These are phyloP conservation scores for Planiliza haematocheilus DNA, from an alignment of 2,113 vertebrate species.

Conservation along the genomic window DNA sequence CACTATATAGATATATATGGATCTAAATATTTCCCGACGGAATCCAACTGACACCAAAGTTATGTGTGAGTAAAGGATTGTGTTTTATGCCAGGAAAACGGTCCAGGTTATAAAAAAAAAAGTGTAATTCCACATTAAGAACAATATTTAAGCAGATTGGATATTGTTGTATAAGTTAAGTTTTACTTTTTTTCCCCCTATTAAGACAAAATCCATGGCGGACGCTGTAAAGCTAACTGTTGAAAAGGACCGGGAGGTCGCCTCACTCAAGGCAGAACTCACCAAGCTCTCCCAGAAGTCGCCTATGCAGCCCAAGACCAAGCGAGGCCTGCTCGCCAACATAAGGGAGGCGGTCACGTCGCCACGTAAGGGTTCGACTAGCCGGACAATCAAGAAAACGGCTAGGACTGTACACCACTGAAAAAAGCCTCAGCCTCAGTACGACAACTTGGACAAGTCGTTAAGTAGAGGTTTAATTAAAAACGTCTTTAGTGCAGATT, in stretches of 20 bases:
- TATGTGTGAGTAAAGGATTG: too few relatives aligned
- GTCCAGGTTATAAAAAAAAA: too few relatives aligned
- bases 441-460: too few relatives aligned
- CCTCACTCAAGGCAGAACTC: conserved; percentile 78
- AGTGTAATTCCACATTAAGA: too few relatives aligned
- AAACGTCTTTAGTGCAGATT: neutral
- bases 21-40: too few relatives aligned
- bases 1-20: too few relatives aligned
- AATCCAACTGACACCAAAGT: too few relatives aligned
- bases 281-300: conserved; percentile 71
- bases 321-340: conserved; percentile 85
- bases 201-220: conserved; percentile 56
- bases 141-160: neutral
- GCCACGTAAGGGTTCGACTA: conserved; percentile 61
- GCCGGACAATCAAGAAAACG: conserved; percentile 71
- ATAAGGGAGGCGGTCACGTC: conserved; percentile 85
- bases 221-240: conserved; percentile 70
- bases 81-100: too few relatives aligned
- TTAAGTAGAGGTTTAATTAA: too few relatives aligned
- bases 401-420: conserved; percentile 41
- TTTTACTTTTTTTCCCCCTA: neutral
- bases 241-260: conserved; percentile 82
- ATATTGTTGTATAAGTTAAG: neutral
- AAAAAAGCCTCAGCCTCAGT: too few relatives aligned
- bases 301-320: conserved; percentile 73